Evolutionary conservation across 2,888 invertebrate species (phyloP).

Genomic region (Aphodius granarius): DNA sequence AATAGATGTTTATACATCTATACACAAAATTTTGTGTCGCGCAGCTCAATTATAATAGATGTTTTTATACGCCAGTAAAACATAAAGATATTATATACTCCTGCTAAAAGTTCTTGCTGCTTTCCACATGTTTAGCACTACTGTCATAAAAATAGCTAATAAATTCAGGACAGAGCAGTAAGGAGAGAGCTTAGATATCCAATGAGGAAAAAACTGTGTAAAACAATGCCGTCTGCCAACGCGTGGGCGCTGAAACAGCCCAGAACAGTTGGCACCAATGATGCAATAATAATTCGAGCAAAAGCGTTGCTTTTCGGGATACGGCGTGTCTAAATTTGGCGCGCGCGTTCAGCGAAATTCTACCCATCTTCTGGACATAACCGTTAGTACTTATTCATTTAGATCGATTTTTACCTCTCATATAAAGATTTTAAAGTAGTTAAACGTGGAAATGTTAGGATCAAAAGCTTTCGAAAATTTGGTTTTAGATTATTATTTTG

Average conservation of each 20-base stretch:
- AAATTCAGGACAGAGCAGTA: too few species aligned
- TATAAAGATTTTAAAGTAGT: constrained; percentile 13
- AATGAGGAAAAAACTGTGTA: not conserved
- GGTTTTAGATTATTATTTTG: not conserved
- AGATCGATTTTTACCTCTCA: constrained; percentile 4
- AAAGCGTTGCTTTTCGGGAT: not conserved
- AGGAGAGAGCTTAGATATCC: not conserved
- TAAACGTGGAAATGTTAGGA: constrained; percentile 28
- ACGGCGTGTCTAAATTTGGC: constrained; percentile 20
- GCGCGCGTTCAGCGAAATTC: not conserved
- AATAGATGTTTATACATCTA: too few species aligned
- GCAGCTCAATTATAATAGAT: too few species aligned
- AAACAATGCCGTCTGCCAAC: constrained; percentile 24
- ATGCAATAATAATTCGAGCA: constrained; percentile 15
- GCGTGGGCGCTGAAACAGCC: constrained; percentile 18
- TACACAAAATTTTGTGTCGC: too few species aligned
- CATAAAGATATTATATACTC: too few species aligned
- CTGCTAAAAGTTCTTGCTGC: too few species aligned
- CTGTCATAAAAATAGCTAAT: too few species aligned
- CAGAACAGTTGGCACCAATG: constrained; percentile 1
- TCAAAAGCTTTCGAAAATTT: not conserved
- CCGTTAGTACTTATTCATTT: not conserved
- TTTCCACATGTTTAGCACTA: too few species aligned
- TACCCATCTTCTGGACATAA: not conserved
- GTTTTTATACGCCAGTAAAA: too few species aligned